Evolutionary conservation across 1,140 invertebrate species (phyloP), one percentile per base, ranked within the genome.

Genomic region (Drosophila virilis): DNA sequence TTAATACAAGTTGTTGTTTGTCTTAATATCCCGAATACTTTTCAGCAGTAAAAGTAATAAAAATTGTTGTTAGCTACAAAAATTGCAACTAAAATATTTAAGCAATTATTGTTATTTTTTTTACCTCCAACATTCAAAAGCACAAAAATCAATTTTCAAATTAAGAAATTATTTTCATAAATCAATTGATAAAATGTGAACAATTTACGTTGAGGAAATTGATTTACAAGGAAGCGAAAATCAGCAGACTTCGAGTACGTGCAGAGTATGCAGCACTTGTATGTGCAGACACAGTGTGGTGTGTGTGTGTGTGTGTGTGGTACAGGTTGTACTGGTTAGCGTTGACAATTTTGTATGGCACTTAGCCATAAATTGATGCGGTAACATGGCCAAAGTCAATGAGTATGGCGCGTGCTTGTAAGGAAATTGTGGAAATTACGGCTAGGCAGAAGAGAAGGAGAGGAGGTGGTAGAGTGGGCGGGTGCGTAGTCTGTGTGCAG

Each of bases 401-500:
- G 67, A 58, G 64, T 71, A 59, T 62, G 48, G 79, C 76, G 73
- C 69, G 75, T 73, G 79, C 84, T 88, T 62, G 83, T 89, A 89
- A 83, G 83, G 84, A 88, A 88, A 89, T 88, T 60, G 79, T 52
- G 45, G 72, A 66, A 89, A 73, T 83, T 83, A 89, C 89, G 68
- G 71, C 17, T 43, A 42, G 48, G 35, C 46, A 43, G 32, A 32
- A 32, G 59, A 1, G 4, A 6, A 35, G 7, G 17, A 17, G 32
- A n/a, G 5, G 9, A 28, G 40, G 15, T 2, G 5, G 12, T n/a
- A 15, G 43, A 22, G 12, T 6, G 22, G 3, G 46, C 10, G 9
- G 6, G 48, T 22, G 22, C 7, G 1, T 28, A 12, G 10, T 28
- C 48, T 12, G 22, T n/a, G n/a, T n/a, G 12, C 2, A 42, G 10